Percentiles rank a stretch among this genome's conserved stretches.
Evolutionary conservation across 2,113 vertebrate species (phyloP).

Genomic region (Pteruthius melanotis): DNA sequence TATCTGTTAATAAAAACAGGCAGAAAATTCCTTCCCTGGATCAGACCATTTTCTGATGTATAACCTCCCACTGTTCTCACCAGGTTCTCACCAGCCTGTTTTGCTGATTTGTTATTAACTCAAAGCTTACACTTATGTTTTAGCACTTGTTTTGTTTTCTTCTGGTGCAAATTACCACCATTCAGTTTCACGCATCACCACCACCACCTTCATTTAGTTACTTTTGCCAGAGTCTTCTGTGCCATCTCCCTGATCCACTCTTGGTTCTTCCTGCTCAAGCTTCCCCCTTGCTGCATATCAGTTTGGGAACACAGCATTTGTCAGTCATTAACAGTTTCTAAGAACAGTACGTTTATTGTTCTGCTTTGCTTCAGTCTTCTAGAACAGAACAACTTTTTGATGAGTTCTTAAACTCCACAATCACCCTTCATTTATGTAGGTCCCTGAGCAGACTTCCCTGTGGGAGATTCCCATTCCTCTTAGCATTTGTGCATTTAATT

Average conservation of each 20-base stretch:
- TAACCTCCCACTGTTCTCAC: not conserved
- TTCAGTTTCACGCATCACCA: not conserved
- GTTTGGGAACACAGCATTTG: not conserved
- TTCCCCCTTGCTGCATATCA: not conserved
- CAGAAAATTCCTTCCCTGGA: not conserved
- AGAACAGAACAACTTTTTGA: not conserved
- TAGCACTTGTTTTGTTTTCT: not conserved
- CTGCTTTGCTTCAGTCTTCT: not conserved
- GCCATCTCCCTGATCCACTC: not conserved
- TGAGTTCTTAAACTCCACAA: not conserved
- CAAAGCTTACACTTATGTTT: not conserved
- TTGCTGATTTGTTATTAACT: not conserved
- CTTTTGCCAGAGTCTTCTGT: not conserved
- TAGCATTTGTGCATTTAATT: not conserved
- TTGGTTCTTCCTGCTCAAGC: not conserved
- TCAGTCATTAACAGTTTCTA: not conserved
- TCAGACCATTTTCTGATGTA: not conserved
- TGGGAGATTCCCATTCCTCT: not conserved
- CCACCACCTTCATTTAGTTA: not conserved
- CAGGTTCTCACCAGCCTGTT: not conserved
- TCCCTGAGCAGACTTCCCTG: not conserved
- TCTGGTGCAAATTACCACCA: not conserved
- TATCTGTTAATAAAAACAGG: not conserved
- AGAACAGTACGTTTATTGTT: not conserved
- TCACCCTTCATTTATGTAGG: not conserved